Evolutionary conservation across 2,888 invertebrate genomes (phyloP), one percentile per base, ranked within the genome.

Genomic region (Crocallis elinguaria): DNA sequence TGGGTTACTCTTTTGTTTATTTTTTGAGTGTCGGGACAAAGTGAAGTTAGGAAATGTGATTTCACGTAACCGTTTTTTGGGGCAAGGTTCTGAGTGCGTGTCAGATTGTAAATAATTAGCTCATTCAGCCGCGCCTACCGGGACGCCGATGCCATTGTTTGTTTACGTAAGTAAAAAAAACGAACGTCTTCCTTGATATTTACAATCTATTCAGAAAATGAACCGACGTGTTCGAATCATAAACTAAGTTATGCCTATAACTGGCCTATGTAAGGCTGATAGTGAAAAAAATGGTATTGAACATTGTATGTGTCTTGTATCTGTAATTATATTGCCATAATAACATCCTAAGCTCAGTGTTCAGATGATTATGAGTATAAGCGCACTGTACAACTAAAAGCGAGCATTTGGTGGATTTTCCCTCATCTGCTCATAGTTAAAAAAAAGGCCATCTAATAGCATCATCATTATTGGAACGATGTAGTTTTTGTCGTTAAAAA

Each of bases 21-120:
- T 79, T 83, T 82, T 78, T 74, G 69, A 68, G 54, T 72, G 64
- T 67, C 69, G 68, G 79, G 74, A 88, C 86, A 84, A 88, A 82
- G 82, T 74, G 68, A 80, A 84, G 75, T 82, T 82, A 82, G 89
- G 90, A 90, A 89, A 90, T 87, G 86, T 82, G 84, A 90, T 89
- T 90, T 88, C 86, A 90, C 87, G 89, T 87, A 78, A 78, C 79
- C 79, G 77, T 88, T 88, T 90, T 89, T 90, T 80, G 71, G 66
- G 74, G 75, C 69, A 76, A 76, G 75, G 68, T 74, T 66, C 73
- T 71, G 77, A 75, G 81, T 77, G 86, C 90, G 88, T 91, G 86
- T 78, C 90, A 80, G 80, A 91, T 90, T 79, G 88, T 87, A 88
- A 88, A 90, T 91, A 90, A 91, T 90, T 89, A 90, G 82, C 79